Conservation (phyloP, 2,888 invertebrate species). For the Acanthosoma haemorrhoidale region DNA sequence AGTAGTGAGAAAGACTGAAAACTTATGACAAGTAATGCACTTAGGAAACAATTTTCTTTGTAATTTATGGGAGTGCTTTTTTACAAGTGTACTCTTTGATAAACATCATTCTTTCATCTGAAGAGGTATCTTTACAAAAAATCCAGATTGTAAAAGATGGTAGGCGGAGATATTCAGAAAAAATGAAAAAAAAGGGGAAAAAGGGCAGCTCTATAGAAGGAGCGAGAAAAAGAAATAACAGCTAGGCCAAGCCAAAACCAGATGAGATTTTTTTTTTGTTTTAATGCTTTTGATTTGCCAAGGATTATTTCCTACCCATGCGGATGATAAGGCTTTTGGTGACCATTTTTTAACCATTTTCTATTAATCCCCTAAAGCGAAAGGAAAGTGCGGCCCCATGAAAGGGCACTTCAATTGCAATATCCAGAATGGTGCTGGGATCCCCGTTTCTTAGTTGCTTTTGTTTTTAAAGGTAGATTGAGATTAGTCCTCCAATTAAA, state of each 20-base stretch:
- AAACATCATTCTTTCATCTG: neutral
- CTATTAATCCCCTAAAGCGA: neutral
- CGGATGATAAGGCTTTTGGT: neutral
- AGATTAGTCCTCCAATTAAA: too few relatives aligned
- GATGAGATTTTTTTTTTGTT: too few relatives aligned
- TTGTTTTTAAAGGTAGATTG: too few relatives aligned
- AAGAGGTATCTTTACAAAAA: neutral
- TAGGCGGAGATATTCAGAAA: neutral
- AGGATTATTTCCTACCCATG: neutral
- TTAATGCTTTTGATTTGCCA: neutral
- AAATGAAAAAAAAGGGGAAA: neutral
- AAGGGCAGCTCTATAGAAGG: neutral
- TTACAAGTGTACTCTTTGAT: neutral
- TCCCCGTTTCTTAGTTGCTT: too few relatives aligned
- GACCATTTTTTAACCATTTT: neutral
- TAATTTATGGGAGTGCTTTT: slow-evolving; percentile 7
- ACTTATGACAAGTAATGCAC: too few relatives aligned
- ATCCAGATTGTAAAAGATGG: neutral
- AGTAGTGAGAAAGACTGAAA: too few relatives aligned
- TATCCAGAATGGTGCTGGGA: too few relatives aligned
- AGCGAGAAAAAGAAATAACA: neutral
- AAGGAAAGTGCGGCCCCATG: neutral
- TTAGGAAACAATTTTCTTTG: neutral
- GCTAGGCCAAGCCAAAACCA: too few relatives aligned
- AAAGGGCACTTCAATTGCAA: neutral